Percentiles rank a stretch among this genome's conserved stretches.
Conservation (phyloP, 1,140 invertebrate genomes). For the Brachionus rotundiformis region DNA sequence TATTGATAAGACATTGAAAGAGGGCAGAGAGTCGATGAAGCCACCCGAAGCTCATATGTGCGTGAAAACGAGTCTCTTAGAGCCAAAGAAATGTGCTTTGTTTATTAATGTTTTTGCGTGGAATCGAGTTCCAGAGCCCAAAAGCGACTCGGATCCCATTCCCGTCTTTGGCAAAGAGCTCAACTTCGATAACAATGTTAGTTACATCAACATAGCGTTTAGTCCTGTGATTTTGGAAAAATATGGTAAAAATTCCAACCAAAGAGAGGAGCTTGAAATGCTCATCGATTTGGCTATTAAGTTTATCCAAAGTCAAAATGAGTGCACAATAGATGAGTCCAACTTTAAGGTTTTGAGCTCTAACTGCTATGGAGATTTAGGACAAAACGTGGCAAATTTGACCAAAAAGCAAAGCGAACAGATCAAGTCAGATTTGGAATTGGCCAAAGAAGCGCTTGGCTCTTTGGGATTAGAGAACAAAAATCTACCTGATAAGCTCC, state of each 20-base stretch:
- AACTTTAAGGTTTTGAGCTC: background rate
- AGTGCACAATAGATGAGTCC: background rate
- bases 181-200: background rate
- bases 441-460: constrained; percentile 22
- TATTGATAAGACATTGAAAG: constrained; percentile 50
- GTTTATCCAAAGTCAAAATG: constrained; percentile 28
- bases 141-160: constrained; percentile 13
- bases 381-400: background rate
- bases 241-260: constrained; percentile 22
- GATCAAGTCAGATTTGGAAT: background rate
- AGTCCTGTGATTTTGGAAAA: background rate
- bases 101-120: constrained; percentile 42
- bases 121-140: constrained; percentile 34
- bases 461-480: background rate
- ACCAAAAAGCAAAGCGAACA: background rate
- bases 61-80: constrained; percentile 15
- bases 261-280: constrained; percentile 14
- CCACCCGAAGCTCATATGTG: constrained; percentile 20
- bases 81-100: constrained; percentile 36
- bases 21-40: constrained; percentile 24
- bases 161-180: constrained; percentile 35
- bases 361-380: constrained; percentile 1
- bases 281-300: constrained; percentile 4
- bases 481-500: constrained; percentile 8
- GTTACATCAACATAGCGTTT: constrained; percentile 6